These are phyloP conservation scores for Drosophila differens DNA, from an alignment of 2,888 invertebrate genomes.

Conservation along the genomic window DNA sequence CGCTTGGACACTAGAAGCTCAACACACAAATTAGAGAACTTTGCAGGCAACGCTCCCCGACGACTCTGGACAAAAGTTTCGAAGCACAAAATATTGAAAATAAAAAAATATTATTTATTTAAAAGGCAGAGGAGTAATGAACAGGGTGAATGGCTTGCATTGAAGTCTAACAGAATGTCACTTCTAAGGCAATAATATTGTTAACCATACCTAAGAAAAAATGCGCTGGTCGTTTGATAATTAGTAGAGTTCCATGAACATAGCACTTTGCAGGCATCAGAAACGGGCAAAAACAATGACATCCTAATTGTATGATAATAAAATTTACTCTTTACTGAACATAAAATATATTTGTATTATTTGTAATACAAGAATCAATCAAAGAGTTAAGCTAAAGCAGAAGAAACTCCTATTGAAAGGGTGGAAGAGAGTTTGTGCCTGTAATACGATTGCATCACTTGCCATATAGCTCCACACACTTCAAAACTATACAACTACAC, in stretches of 20 bases:
- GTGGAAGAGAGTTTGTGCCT: background rate
- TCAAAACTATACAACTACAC: background rate
- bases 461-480: background rate
- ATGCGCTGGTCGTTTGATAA: background rate
- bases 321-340: background rate
- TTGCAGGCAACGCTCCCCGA: conserved; percentile 49
- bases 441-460: background rate
- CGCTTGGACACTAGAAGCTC: conserved; percentile 73
- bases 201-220: background rate
- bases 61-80: conserved; percentile 47
- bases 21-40: conserved; percentile 80
- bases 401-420: background rate
- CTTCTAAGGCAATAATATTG: background rate
- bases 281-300: background rate
- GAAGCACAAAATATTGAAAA: conserved; percentile 58
- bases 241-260: background rate
- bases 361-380: background rate
- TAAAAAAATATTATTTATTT: conserved; percentile 25
- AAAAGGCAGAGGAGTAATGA: background rate
- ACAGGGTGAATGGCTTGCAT: background rate
- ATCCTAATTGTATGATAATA: background rate
- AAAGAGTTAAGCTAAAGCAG: background rate
- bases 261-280: background rate
- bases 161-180: background rate
- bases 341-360: background rate